phyloP scores from a whole-genome alignment of 92 coral and sea anemone species.

The Bergia sp. region DNA sequence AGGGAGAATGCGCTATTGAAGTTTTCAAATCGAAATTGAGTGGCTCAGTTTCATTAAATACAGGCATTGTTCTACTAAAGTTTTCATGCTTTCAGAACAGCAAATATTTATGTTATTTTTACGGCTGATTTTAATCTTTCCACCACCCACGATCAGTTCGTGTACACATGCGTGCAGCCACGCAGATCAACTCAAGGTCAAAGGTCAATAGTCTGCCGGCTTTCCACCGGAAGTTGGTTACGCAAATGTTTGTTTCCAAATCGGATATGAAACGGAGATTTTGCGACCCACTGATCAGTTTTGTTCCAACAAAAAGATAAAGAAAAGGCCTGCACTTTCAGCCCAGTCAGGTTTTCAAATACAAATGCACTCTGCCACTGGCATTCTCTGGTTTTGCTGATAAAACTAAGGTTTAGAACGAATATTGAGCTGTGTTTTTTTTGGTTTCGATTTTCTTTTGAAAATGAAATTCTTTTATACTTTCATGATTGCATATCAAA shows the following conservation, averaged over 20 bases:
- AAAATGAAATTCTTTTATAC: not conserved
- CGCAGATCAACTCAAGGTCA: not conserved
- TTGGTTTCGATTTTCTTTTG: not conserved
- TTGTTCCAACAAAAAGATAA: not conserved
- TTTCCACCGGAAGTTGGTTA: not conserved
- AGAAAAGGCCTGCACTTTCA: not conserved
- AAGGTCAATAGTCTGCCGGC: not conserved
- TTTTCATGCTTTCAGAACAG: not conserved
- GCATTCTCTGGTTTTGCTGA: not conserved
- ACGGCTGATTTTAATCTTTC: not conserved
- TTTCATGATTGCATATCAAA: not conserved
- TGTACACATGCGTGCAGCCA: not conserved
- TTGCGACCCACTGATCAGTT: not conserved
- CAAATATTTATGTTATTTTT: conserved; percentile 35
- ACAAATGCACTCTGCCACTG: not conserved
- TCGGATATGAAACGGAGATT: conserved; percentile 13
- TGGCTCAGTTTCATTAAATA: not conserved
- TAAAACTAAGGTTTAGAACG: not conserved
- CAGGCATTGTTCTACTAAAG: not conserved
- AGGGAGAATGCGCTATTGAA: not conserved
- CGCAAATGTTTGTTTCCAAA: conserved; percentile 1
- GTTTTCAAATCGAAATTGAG: not conserved
- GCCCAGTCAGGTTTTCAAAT: not conserved
- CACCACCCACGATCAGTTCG: conserved; percentile 30
- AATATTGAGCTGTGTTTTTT: not conserved